phyloP scores from a whole-genome alignment of 2,797 vertebrate genomes.

The Moxostoma hubbsi region DNA sequence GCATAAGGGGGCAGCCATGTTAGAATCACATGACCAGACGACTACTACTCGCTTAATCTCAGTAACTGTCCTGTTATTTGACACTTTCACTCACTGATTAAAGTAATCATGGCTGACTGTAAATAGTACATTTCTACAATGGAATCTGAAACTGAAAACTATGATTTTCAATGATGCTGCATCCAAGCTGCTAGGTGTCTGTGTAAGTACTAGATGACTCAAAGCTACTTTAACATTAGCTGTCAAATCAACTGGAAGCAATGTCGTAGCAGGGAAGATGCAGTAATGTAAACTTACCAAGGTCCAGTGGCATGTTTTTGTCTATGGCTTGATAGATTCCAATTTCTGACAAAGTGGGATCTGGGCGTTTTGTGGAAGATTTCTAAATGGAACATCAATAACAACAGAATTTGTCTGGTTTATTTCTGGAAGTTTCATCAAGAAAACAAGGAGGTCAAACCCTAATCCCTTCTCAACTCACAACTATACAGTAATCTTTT shows the following conservation, averaged over 20 bases:
- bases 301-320: constrained; percentile 66
- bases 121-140: too few relatives aligned
- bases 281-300: constrained; percentile 68
- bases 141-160: too few relatives aligned
- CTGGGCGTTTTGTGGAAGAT: constrained; percentile 78
- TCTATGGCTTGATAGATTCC: constrained; percentile 89
- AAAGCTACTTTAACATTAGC: background rate
- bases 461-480: background rate
- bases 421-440: background rate
- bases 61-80: too few relatives aligned
- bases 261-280: background rate
- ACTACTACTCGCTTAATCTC: too few relatives aligned
- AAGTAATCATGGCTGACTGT: too few relatives aligned
- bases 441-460: background rate
- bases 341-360: constrained; percentile 71
- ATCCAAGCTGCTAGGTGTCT: too few relatives aligned
- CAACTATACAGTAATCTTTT: background rate
- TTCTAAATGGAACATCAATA: constrained; percentile 73
- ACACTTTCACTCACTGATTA: too few relatives aligned
- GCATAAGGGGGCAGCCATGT: too few relatives aligned
- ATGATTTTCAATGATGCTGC: too few relatives aligned
- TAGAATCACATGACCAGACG: background rate
- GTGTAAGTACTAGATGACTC: too few relatives aligned
- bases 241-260: background rate
- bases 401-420: background rate